Percentiles rank a stretch among this genome's conserved stretches.
phyloP scores from a whole-genome alignment of 2,797 vertebrate genomes.

The Halcyon leucocephala region DNA sequence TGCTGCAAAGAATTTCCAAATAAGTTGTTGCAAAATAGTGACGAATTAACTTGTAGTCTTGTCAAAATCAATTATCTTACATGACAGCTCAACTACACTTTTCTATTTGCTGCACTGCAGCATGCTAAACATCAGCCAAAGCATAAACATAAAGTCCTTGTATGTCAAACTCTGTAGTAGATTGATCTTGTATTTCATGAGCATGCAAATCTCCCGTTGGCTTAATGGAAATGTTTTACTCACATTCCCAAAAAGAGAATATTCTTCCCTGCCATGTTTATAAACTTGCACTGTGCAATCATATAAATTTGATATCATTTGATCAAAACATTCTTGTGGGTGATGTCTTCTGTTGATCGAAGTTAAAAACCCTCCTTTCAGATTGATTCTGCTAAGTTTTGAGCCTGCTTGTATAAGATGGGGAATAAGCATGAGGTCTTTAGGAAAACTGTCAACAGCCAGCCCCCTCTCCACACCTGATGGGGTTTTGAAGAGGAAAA shows the following conservation, averaged over 20 bases:
- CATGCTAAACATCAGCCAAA: conserved; percentile 56
- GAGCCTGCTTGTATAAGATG: not conserved
- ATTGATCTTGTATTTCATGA: conserved; percentile 37
- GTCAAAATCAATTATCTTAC: conserved; percentile 96
- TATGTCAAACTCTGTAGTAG: conserved; percentile 46
- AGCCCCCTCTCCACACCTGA: rapidly evolving
- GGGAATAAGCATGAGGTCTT: rapidly evolving
- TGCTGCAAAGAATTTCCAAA: conserved; percentile 90
- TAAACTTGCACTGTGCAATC: not conserved
- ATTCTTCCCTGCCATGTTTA: not conserved
- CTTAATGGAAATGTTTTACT: not conserved
- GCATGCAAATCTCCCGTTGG: not conserved
- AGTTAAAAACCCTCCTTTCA: not conserved
- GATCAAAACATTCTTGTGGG: not conserved
- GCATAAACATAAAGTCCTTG: conserved; percentile 59
- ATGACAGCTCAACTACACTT: conserved; percentile 83
- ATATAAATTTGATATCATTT: not conserved
- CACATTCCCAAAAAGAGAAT: not conserved
- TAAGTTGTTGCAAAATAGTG: conserved; percentile 93
- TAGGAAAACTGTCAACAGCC: not conserved
- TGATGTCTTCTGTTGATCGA: not conserved
- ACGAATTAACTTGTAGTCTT: conserved; percentile 94
- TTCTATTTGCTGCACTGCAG: conserved; percentile 57
- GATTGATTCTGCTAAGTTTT: not conserved
- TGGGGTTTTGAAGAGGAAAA: not conserved